Base-by-base conservation (phyloP, 2,888 invertebrate species). In the Eupithecia vulgata region DNA sequence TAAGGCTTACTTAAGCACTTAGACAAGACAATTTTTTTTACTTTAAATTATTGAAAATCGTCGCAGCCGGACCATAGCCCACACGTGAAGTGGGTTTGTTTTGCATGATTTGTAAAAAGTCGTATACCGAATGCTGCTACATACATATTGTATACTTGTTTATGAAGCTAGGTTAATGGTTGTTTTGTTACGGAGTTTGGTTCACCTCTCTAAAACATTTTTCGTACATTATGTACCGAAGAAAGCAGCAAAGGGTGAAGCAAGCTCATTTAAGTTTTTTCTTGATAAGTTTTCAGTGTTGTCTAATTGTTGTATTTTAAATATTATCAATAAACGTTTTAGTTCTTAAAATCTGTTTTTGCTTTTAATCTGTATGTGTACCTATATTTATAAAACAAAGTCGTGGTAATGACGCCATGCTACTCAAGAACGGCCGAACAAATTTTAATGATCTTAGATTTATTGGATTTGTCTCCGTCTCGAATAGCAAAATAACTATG, bases 301-400 rank as follows among this genome's bases (percentile, higher is more conserved):
- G 64, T 70, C 40, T 62, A 62, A 64, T 75, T 75, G 76, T 78
- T 76, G 78, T 78, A 76, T 78, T 73, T 73, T 70, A 37, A 72
- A 68, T 74, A 71, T 73, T 75, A 78, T 37, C 12, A 74, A 73
- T 75, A 78, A 75, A 78, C 72, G 64, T 65, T 71, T 68, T 65
- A 70, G 45, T 65, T 68, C 13, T 6, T 12, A 30, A 70, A 67
- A 17, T 59, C 48, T 70, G 52, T 64, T 72, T 68, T 72, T 68
- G 34, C 35, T 45, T 45, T 57, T 25, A 48, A 15, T 12, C 2
- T 12, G 15, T 42, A 21, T 3, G 42, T 42, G n/a, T n/a, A n/a
- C n/a, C n/a, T n/a, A n/a, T n/a, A n/a, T n/a, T n/a, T n/a, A n/a
- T n/a, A n/a, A n/a, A 30, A 30, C 30, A 30, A 30, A 30, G 30